A percentile compares a stretch with the other conserved stretches of the same genome.
These are phyloP conservation scores for Okapia johnstoni DNA, from an alignment of 2,113 vertebrate species.

Conservation along the genomic window DNA sequence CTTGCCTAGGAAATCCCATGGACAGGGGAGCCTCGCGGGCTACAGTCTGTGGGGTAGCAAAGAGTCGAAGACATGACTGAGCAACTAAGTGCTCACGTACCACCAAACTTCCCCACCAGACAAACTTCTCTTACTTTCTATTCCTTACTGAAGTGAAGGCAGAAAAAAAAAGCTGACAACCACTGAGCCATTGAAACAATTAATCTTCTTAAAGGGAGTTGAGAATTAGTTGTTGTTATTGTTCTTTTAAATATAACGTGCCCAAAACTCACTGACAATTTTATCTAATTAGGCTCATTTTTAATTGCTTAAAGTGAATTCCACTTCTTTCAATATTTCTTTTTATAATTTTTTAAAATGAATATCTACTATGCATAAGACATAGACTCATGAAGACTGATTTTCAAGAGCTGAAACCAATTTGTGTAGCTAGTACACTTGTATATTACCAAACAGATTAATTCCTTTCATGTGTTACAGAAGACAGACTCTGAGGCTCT, in stretches of 20 bases:
- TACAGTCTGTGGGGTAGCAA: not conserved
- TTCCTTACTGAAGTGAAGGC: not conserved
- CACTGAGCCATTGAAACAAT: not conserved
- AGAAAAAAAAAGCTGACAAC: not conserved
- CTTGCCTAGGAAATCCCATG: not conserved
- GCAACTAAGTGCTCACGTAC: not conserved
- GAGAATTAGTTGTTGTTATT: not conserved
- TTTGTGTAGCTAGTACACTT: slow-evolving; percentile 12
- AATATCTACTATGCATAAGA: not conserved
- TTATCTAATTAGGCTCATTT: not conserved
- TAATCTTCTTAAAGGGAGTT: not conserved
- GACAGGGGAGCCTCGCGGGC: not conserved
- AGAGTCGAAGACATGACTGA: not conserved
- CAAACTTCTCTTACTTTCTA: not conserved
- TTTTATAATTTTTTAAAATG: slow-evolving; percentile 28
- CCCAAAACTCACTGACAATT: not conserved
- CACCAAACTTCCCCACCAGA: not conserved
- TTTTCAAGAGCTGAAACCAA: slow-evolving; percentile 26
- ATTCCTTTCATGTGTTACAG: slow-evolving; percentile 27
- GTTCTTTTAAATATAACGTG: not conserved
- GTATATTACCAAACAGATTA: slow-evolving; percentile 7
- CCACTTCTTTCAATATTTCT: not conserved
- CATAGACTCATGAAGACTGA: not conserved
- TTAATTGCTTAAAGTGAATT: not conserved
- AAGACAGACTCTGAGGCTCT: not conserved